A percentile compares a stretch with the other conserved stretches of the same genome.
These are phyloP conservation scores for Spilarctia lutea DNA, from an alignment of 2,888 invertebrate genomes.

Conservation along the genomic window DNA sequence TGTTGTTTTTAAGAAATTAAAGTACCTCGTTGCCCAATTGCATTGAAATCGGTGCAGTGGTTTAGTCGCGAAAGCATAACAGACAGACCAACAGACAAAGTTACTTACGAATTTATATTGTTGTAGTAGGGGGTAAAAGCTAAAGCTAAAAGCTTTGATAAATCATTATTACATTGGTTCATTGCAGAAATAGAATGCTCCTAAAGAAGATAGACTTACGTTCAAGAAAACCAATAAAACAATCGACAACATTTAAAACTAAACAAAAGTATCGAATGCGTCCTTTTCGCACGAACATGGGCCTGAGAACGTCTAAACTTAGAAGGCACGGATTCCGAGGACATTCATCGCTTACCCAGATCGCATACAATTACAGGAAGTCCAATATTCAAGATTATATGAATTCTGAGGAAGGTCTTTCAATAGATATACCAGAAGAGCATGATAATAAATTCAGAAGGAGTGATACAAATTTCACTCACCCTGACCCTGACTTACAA, in stretches of 20 bases:
- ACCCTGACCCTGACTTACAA: no score
- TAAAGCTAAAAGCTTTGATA: background rate
- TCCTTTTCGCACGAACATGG: background rate
- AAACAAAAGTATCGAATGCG: background rate
- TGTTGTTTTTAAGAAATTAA: no score
- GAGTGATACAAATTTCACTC: background rate
- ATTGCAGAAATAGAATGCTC: background rate
- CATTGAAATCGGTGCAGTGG: no score
- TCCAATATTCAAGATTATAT: background rate
- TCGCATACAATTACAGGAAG: background rate
- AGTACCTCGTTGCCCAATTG: no score
- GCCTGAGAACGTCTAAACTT: background rate
- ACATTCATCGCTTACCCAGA: background rate
- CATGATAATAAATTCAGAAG: background rate
- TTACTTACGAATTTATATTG: no score
- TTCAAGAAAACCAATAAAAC: background rate
- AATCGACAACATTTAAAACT: background rate
- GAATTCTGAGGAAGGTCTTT: background rate
- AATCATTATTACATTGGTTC: background rate
- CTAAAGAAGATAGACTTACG: background rate
- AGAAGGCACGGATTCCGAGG: background rate
- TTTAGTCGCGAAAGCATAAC: no score
- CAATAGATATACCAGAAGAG: slow-evolving; percentile 5
- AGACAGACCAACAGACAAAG: no score
- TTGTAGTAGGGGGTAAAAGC: no score